Percentiles rank a stretch among this genome's conserved stretches.
Evolutionary conservation across 2,797 vertebrate species (phyloP).

Genomic region (Crenuchus spilurus): DNA sequence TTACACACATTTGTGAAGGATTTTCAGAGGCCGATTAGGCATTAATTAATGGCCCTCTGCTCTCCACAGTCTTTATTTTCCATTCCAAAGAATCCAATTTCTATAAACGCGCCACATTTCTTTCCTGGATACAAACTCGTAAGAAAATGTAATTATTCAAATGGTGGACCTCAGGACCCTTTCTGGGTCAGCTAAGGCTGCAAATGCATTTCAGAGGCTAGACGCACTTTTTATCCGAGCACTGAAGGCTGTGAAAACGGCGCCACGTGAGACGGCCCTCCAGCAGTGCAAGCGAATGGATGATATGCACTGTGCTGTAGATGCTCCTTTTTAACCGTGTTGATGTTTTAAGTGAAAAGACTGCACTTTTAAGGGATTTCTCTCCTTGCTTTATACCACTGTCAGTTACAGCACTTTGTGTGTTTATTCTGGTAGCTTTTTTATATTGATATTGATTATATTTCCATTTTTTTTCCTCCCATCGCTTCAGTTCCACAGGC

Average conservation of each 20-base stretch:
- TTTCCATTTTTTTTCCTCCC: neutral
- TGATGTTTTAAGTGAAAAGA: neutral
- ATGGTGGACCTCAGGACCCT: slow-evolving; percentile 1
- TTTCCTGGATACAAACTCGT: neutral
- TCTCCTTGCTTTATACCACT: neutral
- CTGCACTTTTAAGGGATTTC: neutral
- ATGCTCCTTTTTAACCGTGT: neutral
- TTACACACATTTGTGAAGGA: neutral
- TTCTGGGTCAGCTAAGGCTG: neutral
- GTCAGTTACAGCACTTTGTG: neutral
- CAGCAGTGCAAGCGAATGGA: neutral
- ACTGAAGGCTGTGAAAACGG: neutral
- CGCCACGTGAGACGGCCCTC: neutral
- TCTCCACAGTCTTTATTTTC: slow-evolving; percentile 5
- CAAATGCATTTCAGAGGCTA: neutral
- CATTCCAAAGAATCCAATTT: slow-evolving; percentile 8
- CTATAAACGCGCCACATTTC: neutral
- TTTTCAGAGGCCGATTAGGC: neutral
- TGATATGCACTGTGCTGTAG: neutral
- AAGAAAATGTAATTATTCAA: slow-evolving; percentile 15
- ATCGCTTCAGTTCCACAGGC: neutral
- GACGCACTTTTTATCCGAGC: neutral
- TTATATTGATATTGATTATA: neutral
- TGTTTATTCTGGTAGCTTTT: neutral
- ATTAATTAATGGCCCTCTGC: slow-evolving; percentile 17